phyloP scores from a whole-genome alignment of 1,140 invertebrate species.

The Meloidogyne exigua region DNA sequence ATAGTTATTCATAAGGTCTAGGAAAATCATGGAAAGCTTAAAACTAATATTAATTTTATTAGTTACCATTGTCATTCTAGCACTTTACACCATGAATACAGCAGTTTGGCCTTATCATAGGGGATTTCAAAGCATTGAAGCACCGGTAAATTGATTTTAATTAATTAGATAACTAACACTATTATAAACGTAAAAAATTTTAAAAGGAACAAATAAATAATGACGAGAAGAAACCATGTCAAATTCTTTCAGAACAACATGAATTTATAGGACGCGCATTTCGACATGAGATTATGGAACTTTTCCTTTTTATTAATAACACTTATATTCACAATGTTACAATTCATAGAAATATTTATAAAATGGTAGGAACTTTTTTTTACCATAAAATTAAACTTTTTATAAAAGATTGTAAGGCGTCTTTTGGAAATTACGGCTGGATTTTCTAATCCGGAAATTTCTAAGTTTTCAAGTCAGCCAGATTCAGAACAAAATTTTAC shows the following conservation, averaged over 20 bases:
- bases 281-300: not conserved
- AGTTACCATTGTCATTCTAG: not conserved
- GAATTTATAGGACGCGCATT: not conserved
- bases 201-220: not conserved
- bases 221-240: not conserved
- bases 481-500: not conserved
- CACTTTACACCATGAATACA: not conserved
- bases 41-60: conserved; percentile 2
- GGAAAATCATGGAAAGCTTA: not conserved
- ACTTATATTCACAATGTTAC: not conserved
- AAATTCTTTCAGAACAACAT: not conserved
- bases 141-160: not conserved
- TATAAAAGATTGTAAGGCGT: not conserved
- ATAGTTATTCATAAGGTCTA: not conserved
- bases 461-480: not conserved
- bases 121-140: not conserved
- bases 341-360: not conserved
- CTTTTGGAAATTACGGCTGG: not conserved
- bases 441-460: not conserved
- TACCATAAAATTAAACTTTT: not conserved
- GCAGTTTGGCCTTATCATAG: not conserved
- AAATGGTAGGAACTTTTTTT: not conserved
- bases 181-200: not conserved
- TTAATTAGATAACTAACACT: not conserved
- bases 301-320: not conserved